Conservation (phyloP, 2,113 vertebrate species). For the Rhinichthys klamathensis region DNA sequence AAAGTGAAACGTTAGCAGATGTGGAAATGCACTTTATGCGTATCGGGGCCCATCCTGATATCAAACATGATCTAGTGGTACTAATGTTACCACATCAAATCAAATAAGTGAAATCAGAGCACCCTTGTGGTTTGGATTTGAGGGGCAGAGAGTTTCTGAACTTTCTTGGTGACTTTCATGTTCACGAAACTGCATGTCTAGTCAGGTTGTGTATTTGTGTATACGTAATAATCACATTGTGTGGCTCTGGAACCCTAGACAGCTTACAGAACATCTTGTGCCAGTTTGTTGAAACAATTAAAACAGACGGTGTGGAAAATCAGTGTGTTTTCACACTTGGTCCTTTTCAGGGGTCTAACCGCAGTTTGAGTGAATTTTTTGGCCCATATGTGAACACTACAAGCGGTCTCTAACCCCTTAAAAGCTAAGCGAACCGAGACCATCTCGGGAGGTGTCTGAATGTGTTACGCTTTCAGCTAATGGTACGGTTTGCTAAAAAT, state of each 20-base stretch:
- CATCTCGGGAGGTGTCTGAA: too few species aligned
- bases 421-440: too few species aligned
- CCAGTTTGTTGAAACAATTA: neutral
- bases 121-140: neutral
- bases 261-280: conserved; percentile 9
- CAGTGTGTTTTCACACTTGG: too few species aligned
- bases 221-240: neutral
- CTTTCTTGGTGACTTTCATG: conserved; percentile 5
- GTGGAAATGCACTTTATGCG: neutral
- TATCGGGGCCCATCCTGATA: conserved; percentile 5
- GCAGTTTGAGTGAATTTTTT: too few species aligned
- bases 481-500: too few species aligned
- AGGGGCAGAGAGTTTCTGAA: neutral
- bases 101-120: conserved; percentile 1
- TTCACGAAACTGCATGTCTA: conserved; percentile 14
- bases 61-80: conserved; percentile 14
- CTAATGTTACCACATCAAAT: conserved; percentile 30
- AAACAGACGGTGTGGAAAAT: neutral
- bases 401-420: too few species aligned
- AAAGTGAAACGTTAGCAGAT: conserved; percentile 16
- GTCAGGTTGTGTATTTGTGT: conserved; percentile 29
- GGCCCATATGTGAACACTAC: too few species aligned
- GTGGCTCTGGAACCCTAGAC: neutral
- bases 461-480: too few species aligned
- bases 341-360: too few species aligned